Conservation (phyloP, 2,888 invertebrate genomes). For the Chloroclystis v-ata region DNA sequence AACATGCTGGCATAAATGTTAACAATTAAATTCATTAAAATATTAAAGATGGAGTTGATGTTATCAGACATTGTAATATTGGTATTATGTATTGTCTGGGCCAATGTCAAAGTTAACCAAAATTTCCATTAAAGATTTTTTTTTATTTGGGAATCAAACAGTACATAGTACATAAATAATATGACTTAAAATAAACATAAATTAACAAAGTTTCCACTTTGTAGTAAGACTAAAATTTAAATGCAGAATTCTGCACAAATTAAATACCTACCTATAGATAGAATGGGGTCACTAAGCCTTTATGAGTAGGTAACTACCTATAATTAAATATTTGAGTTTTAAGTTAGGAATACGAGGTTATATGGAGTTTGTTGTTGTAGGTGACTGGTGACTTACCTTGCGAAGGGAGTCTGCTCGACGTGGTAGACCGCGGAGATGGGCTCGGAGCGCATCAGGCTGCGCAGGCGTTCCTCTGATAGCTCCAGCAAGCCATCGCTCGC, state of each 20-base stretch:
- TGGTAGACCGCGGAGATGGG: constrained; percentile 87
- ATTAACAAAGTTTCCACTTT: no score
- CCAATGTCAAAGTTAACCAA: constrained; percentile 4
- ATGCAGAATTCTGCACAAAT: constrained; percentile 6
- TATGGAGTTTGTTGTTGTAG: constrained; percentile 22
- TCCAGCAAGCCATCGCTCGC: constrained; percentile 85
- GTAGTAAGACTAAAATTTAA: constrained; percentile 10
- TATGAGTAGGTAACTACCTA: no score
- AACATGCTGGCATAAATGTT: constrained; percentile 8
- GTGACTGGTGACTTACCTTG: constrained; percentile 80
- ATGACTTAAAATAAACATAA: no score
- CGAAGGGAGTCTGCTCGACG: constrained; percentile 90
- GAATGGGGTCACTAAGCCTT: constrained; percentile 26
- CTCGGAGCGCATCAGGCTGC: constrained; percentile 83
- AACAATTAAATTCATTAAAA: constrained; percentile 7
- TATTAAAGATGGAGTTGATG: constrained; percentile 4
- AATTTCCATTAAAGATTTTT: constrained; percentile 6
- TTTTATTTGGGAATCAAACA: no score
- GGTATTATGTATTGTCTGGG: background rate
- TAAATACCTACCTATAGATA: no score
- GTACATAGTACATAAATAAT: no score
- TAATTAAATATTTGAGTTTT: no score
- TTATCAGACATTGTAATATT: constrained; percentile 4
- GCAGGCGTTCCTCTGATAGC: constrained; percentile 82
- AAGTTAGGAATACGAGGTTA: constrained; percentile 27